Conservation (phyloP, 2,888 invertebrate species). For the Polydrusus pterygomalis region DNA sequence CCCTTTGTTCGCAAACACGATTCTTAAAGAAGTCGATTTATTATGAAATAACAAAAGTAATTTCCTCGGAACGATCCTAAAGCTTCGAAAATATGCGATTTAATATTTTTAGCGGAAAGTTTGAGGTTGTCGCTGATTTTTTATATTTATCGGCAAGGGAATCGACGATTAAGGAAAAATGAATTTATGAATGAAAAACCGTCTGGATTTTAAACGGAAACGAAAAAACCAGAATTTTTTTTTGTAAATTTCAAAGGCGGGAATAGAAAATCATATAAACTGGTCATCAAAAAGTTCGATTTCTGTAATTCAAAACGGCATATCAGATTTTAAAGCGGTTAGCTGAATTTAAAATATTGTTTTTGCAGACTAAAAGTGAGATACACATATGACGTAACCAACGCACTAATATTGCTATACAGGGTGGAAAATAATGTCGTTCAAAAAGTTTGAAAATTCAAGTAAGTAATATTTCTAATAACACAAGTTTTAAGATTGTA, state of each 20-base stretch:
- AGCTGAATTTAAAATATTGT: too few species aligned
- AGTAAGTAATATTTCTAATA: too few species aligned
- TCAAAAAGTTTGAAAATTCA: too few species aligned
- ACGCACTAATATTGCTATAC: too few species aligned
- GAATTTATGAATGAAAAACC: constrained; percentile 14
- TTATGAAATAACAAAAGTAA: constrained; percentile 58
- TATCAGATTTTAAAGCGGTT: too few species aligned
- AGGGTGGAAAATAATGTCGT: too few species aligned
- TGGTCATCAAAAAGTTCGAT: too few species aligned
- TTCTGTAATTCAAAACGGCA: too few species aligned
- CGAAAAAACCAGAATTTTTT: background rate
- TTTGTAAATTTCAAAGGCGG: background rate
- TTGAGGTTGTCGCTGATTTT: constrained; percentile 47
- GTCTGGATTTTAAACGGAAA: constrained; percentile 3
- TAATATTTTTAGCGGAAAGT: constrained; percentile 48
- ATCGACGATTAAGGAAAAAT: constrained; percentile 25
- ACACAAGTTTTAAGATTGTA: too few species aligned
- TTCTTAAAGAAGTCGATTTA: constrained; percentile 43
- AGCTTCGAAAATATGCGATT: constrained; percentile 59
- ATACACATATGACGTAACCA: too few species aligned
- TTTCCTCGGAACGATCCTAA: constrained; percentile 58
- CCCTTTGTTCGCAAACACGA: constrained; percentile 34
- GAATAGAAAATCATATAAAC: too few species aligned
- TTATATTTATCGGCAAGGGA: constrained; percentile 44
- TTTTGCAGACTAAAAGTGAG: too few species aligned